Evolutionary conservation across 2,113 vertebrate species (phyloP).

Genomic region (Neolamprologus hecqui): DNA sequence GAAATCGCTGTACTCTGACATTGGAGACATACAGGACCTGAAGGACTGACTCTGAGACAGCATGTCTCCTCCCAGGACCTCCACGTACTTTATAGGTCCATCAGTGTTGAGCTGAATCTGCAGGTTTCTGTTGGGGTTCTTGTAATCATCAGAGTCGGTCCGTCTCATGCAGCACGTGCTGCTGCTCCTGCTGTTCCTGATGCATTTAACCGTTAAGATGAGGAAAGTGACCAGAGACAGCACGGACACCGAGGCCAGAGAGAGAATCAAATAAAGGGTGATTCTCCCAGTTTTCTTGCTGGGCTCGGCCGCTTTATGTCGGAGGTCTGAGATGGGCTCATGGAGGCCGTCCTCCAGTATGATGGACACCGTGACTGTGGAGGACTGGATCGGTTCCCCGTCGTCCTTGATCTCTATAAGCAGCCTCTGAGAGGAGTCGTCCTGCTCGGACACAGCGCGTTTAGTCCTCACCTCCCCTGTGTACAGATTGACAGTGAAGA

Average conservation of each 20-base stretch:
- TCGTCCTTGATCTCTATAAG: slow-evolving; percentile 73
- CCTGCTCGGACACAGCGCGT: slow-evolving; percentile 63
- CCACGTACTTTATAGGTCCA: slow-evolving; percentile 79
- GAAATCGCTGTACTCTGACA: slow-evolving; percentile 82
- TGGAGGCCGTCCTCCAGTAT: slow-evolving; percentile 65
- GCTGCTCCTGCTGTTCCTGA: slow-evolving; percentile 56
- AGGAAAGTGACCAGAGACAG: slow-evolving; percentile 73
- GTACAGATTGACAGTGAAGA: slow-evolving; percentile 69
- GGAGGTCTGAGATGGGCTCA: slow-evolving; percentile 60
- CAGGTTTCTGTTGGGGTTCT: slow-evolving; percentile 69
- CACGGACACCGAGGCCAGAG: slow-evolving; percentile 71
- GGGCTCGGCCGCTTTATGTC: slow-evolving; percentile 51
- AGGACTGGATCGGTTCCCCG: slow-evolving; percentile 69
- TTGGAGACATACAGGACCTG: slow-evolving; percentile 78
- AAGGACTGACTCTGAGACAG: slow-evolving; percentile 75
- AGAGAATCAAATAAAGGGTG: slow-evolving; percentile 71
- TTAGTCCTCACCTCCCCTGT: slow-evolving; percentile 76
- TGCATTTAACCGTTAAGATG: slow-evolving; percentile 68
- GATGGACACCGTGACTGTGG: slow-evolving; percentile 66
- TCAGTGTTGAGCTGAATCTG: slow-evolving; percentile 74
- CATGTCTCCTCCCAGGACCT: slow-evolving; percentile 74
- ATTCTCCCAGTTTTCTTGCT: slow-evolving; percentile 61
- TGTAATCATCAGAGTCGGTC: slow-evolving; percentile 42
- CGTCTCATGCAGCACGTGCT: slow-evolving; percentile 60
- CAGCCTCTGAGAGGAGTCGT: slow-evolving; percentile 71